These are phyloP conservation scores for Chiloscyllium plagiosum DNA, from an alignment of 2,113 vertebrate genomes.

Conservation along the genomic window DNA sequence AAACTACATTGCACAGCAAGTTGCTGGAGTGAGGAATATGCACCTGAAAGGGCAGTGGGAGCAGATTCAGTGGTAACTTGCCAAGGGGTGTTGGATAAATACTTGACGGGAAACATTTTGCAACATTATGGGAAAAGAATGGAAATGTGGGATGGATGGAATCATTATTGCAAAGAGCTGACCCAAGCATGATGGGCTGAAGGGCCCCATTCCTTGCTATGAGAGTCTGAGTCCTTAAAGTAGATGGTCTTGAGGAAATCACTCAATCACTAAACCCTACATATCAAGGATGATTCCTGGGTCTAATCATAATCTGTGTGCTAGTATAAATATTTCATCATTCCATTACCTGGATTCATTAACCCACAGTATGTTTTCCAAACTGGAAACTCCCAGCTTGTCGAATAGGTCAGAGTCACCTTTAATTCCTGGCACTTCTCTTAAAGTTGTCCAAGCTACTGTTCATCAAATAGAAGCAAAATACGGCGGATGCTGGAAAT, in stretches of 20 bases:
- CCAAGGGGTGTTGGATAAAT: neutral
- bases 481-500: no score
- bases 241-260: neutral
- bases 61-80: neutral
- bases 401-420: neutral
- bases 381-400: neutral
- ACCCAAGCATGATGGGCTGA: neutral
- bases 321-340: neutral
- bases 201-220: neutral
- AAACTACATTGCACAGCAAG: no score
- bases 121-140: neutral
- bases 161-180: neutral
- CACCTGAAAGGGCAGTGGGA: neutral
- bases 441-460: neutral
- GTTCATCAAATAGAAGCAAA: neutral
- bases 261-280: neutral
- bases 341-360: neutral
- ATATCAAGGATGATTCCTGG: neutral
- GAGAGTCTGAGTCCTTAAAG: neutral
- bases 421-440: neutral
- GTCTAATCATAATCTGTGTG: neutral
- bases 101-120: neutral
- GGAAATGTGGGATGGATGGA: neutral
- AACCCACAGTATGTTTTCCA: neutral
- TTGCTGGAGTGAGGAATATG: no score